These are phyloP conservation scores for Pelecanoides urinatrix DNA, from an alignment of 2,113 vertebrate genomes.

Conservation along the genomic window DNA sequence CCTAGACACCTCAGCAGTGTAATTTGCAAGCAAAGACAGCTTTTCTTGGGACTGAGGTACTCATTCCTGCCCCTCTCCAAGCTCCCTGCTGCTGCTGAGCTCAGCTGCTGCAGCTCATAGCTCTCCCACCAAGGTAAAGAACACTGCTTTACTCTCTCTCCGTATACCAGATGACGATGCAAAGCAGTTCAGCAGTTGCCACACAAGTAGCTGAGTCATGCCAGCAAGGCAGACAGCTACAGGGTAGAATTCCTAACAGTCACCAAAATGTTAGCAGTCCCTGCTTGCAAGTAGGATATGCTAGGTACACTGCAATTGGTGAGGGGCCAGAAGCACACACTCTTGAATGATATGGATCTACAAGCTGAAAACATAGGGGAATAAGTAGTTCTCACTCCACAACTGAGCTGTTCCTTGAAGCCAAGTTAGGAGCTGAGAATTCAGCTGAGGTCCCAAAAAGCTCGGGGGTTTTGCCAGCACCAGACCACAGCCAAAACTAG, in stretches of 20 bases:
- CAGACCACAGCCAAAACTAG: neutral
- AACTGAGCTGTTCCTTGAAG: neutral
- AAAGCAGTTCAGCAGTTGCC: neutral
- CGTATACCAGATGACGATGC: accelerated
- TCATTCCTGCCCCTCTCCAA: neutral
- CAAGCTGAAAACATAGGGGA: neutral
- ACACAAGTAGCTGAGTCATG: neutral
- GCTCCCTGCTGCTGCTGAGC: neutral
- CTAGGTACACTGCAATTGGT: neutral
- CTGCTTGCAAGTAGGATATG: neutral
- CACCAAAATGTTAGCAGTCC: neutral
- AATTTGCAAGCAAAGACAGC: neutral
- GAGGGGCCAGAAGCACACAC: neutral
- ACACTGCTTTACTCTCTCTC: neutral
- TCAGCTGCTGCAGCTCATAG: neutral
- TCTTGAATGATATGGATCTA: neutral
- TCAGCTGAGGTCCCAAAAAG: neutral
- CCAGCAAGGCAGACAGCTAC: neutral
- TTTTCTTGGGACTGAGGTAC: neutral
- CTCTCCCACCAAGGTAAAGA: neutral
- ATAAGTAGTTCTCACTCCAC: accelerated
- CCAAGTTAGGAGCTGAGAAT: neutral
- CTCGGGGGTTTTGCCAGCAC: neutral
- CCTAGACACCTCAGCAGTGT: neutral
- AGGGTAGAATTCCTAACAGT: neutral